Evolutionary conservation across 2,797 vertebrate species (phyloP).

Genomic region (Catamblyrhynchus diadema): DNA sequence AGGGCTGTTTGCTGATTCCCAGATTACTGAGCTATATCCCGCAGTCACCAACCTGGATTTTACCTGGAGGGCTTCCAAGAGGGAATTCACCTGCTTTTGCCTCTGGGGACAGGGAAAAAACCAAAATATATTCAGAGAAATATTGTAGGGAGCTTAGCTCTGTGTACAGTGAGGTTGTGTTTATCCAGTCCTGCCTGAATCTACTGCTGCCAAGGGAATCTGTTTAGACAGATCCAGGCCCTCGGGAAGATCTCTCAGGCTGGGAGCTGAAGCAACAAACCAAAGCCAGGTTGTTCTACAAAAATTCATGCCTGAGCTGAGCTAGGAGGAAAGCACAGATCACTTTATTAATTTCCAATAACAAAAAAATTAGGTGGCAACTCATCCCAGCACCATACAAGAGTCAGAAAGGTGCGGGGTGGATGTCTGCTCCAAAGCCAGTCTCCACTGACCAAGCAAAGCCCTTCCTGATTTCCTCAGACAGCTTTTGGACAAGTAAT

Average conservation of each 20-base stretch:
- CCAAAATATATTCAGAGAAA: not conserved
- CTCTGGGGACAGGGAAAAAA: not conserved
- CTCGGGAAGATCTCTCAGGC: not conserved
- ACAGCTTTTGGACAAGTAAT: not conserved
- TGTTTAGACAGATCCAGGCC: not conserved
- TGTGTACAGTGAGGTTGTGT: accelerated
- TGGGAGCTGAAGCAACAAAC: not conserved
- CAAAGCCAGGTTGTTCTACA: not conserved
- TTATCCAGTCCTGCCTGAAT: not conserved
- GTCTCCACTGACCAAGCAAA: not conserved
- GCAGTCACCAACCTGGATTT: not conserved
- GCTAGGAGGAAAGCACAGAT: not conserved
- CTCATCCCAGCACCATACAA: not conserved
- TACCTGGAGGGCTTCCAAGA: not conserved
- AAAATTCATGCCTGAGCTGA: not conserved
- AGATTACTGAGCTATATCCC: not conserved
- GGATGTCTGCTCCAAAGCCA: not conserved
- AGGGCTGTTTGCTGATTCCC: not conserved
- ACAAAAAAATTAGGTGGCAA: not conserved
- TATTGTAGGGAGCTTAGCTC: not conserved
- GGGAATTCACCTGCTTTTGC: not conserved
- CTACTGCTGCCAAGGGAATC: not conserved
- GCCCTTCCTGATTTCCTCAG: not conserved
- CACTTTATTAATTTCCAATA: not conserved
- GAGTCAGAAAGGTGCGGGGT: accelerated